These are phyloP conservation scores for Thaleichthys pacificus DNA, from an alignment of 2,797 vertebrate species.

Conservation along the genomic window DNA sequence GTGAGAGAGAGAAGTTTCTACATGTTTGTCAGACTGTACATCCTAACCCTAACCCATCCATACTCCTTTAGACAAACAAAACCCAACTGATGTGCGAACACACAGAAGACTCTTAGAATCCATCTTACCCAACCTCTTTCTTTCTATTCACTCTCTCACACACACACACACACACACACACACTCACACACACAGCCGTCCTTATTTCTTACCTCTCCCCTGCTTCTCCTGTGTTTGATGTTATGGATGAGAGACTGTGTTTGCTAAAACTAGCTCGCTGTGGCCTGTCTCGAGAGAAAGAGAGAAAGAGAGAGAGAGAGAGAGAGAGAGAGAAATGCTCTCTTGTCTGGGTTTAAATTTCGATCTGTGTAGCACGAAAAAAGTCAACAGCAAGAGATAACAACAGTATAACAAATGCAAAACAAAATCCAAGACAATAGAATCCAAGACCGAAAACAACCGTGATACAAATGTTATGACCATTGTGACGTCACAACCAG, in stretches of 20 bases:
- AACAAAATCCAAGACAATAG: no score
- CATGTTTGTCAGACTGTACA: not conserved
- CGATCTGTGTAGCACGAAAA: no score
- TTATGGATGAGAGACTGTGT: slow-evolving; percentile 64
- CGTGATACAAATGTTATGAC: no score
- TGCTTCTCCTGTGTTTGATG: slow-evolving; percentile 54
- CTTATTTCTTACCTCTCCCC: slow-evolving; percentile 17
- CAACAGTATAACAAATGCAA: no score
- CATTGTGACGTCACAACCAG: no score
- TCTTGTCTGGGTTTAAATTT: not conserved
- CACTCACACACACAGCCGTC: not conserved
- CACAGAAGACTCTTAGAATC: not conserved
- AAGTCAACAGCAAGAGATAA: no score
- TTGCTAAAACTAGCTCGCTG: slow-evolving; percentile 42
- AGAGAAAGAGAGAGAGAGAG: slow-evolving; percentile 3
- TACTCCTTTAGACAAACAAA: not conserved
- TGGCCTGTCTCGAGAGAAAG: slow-evolving; percentile 14
- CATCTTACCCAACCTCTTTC: not conserved
- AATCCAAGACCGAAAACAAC: no score
- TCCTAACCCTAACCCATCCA: no score
- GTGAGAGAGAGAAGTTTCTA: not conserved
- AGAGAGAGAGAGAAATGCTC: not conserved
- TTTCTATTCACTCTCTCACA: not conserved
- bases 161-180: no score
- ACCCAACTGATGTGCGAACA: not conserved